phyloP scores from a whole-genome alignment of 2,888 invertebrate genomes.

The Alcis repandata region DNA sequence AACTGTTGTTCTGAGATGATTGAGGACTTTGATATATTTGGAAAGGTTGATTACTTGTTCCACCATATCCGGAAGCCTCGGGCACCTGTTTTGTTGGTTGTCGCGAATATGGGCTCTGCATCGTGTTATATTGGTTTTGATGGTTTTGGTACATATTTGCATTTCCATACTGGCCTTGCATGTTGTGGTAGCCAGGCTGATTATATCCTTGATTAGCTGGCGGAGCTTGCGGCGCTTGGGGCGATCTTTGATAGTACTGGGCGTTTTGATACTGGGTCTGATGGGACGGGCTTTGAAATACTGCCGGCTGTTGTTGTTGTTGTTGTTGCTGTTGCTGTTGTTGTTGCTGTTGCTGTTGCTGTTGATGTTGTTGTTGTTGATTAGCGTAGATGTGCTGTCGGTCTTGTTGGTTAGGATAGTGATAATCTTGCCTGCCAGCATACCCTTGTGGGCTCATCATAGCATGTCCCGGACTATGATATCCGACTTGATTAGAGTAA shows the following conservation, averaged over 20 bases:
- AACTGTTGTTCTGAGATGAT: constrained; percentile 64
- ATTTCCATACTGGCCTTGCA: constrained; percentile 72
- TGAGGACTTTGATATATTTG: constrained; percentile 82
- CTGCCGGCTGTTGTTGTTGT: constrained; percentile 51
- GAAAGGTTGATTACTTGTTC: constrained; percentile 67
- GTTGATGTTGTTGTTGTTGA: constrained; percentile 47
- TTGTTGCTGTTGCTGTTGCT: constrained; percentile 46
- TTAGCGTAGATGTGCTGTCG: constrained; percentile 74
- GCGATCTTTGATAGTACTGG: constrained; percentile 76
- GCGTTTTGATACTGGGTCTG: constrained; percentile 77
- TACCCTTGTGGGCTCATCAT: constrained; percentile 81
- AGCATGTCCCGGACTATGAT: constrained; percentile 74
- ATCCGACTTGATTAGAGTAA: constrained; percentile 76
- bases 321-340: constrained; percentile 49
- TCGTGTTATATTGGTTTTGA: constrained; percentile 67
- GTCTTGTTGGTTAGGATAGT: constrained; percentile 73
- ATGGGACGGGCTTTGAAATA: constrained; percentile 79
- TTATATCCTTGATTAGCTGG: constrained; percentile 64
- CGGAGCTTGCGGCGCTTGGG: constrained; percentile 56
- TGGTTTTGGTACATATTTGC: constrained; percentile 69
- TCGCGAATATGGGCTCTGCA: constrained; percentile 71
- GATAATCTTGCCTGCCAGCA: constrained; percentile 72
- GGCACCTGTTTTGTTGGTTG: constrained; percentile 68
- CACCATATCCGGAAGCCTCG: constrained; percentile 66
- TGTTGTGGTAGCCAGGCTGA: constrained; percentile 70